These are phyloP conservation scores for Acanthopagrus latus DNA, from an alignment of 2,797 vertebrate species.

Conservation along the genomic window DNA sequence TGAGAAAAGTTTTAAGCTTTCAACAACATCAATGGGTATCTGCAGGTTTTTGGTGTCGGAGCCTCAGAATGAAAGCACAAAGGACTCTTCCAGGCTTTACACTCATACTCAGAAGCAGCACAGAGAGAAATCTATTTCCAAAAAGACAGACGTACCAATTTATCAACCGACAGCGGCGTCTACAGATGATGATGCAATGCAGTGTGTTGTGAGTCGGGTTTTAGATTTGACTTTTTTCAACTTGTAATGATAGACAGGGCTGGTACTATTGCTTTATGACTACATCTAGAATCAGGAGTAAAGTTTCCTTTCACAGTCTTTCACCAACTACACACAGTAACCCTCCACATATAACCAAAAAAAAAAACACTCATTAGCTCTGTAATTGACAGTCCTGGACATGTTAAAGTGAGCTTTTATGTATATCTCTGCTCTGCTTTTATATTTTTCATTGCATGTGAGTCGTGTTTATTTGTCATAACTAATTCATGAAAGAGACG, in stretches of 20 bases:
- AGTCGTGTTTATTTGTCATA: slow-evolving; percentile 80
- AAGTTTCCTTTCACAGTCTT: slow-evolving; percentile 24
- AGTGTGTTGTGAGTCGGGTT: not conserved
- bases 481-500: slow-evolving; percentile 80
- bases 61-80: slow-evolving; percentile 54
- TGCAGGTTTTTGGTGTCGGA: slow-evolving; percentile 46
- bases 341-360: not conserved
- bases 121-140: slow-evolving; percentile 40
- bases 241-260: not conserved
- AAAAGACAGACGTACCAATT: slow-evolving; percentile 12
- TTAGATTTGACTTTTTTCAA: slow-evolving; percentile 21
- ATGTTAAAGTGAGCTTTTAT: slow-evolving; percentile 64
- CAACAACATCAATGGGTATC: slow-evolving; percentile 51
- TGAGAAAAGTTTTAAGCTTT: slow-evolving; percentile 46
- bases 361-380: slow-evolving; percentile 37
- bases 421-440: slow-evolving; percentile 36
- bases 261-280: not conserved
- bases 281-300: slow-evolving; percentile 8
- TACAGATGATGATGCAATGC: slow-evolving; percentile 28
- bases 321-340: slow-evolving; percentile 19
- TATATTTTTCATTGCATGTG: slow-evolving; percentile 49
- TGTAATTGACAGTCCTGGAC: slow-evolving; percentile 52
- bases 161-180: slow-evolving; percentile 13
- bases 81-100: slow-evolving; percentile 36
- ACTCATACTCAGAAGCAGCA: slow-evolving; percentile 42